Evolutionary conservation across 2,888 invertebrate genomes (phyloP).

Genomic region (Theretra japonica): DNA sequence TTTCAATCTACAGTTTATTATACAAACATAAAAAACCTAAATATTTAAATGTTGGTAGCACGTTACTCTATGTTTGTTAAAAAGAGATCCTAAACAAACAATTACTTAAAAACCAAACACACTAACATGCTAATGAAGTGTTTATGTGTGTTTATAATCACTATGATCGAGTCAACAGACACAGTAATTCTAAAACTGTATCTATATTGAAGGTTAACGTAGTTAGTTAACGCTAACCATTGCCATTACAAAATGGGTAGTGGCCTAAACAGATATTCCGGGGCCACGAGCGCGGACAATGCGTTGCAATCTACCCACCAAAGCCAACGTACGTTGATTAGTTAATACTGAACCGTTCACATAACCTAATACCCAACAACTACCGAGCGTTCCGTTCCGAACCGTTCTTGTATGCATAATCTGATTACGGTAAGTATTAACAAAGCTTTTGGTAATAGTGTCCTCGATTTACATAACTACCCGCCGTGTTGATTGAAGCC

Average conservation of each 20-base stretch:
- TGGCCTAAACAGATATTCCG: constrained; percentile 85
- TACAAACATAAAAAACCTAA: too few species aligned
- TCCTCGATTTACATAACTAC: constrained; percentile 66
- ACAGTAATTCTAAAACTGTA: constrained; percentile 46
- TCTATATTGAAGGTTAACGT: constrained; percentile 66
- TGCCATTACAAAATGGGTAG: constrained; percentile 79
- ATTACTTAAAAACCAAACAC: too few species aligned
- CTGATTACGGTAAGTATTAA: constrained; percentile 82
- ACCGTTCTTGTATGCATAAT: constrained; percentile 84
- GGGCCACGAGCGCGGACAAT: constrained; percentile 80
- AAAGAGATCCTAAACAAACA: too few species aligned
- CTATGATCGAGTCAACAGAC: background rate
- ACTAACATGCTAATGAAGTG: too few species aligned
- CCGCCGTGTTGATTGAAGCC: constrained; percentile 54
- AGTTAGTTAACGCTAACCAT: constrained; percentile 72
- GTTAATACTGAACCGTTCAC: constrained; percentile 79
- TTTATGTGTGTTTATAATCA: background rate
- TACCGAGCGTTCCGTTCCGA: constrained; percentile 66
- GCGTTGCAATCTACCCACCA: constrained; percentile 79
- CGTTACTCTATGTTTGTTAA: too few species aligned
- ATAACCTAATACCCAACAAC: constrained; percentile 73
- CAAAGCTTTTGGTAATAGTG: constrained; percentile 73
- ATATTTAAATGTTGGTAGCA: too few species aligned
- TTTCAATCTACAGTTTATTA: too few species aligned
- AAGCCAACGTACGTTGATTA: constrained; percentile 82